Evolutionary conservation across 2,797 vertebrate genomes (phyloP).

Genomic region (Parotocinclus haroldoi): DNA sequence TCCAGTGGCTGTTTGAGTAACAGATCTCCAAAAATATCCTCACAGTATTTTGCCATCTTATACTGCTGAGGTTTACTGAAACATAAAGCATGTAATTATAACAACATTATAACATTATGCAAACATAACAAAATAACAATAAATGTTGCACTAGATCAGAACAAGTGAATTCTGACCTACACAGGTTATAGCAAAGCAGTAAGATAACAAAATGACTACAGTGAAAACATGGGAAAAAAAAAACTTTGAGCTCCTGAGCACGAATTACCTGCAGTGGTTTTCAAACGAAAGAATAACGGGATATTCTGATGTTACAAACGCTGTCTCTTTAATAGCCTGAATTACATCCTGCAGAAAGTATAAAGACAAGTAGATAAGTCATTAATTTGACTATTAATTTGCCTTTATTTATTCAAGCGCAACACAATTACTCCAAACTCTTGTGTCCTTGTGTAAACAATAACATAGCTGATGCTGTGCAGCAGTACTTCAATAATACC

Average conservation of each 20-base stretch:
- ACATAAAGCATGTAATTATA: conserved; percentile 14
- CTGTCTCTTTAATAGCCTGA: conserved; percentile 95
- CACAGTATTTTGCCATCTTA: conserved; percentile 98
- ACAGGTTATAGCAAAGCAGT: too few relatives aligned
- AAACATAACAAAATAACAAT: neutral
- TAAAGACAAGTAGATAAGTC: conserved; percentile 2
- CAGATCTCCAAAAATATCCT: conserved; percentile 94
- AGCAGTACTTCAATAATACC: neutral
- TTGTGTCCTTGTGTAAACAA: conserved; percentile 3
- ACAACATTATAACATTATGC: too few relatives aligned
- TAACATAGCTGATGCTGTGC: conserved; percentile 2
- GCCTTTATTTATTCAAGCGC: conserved; percentile 3
- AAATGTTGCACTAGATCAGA: neutral
- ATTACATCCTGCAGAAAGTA: conserved; percentile 85
- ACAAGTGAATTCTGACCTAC: neutral
- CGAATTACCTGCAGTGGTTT: conserved; percentile 93
- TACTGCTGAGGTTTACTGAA: conserved; percentile 97
- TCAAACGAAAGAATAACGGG: conserved; percentile 98
- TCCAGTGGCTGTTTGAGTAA: conserved; percentile 91
- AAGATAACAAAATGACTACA: neutral
- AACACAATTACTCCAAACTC: neutral
- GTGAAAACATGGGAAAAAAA: neutral
- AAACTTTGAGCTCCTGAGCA: neutral
- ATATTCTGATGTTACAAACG: conserved; percentile 91
- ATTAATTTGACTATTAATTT: conserved; percentile 1